These are phyloP conservation scores for Steinernema khuongi DNA, from an alignment of 1,140 invertebrate genomes.

Conservation along the genomic window DNA sequence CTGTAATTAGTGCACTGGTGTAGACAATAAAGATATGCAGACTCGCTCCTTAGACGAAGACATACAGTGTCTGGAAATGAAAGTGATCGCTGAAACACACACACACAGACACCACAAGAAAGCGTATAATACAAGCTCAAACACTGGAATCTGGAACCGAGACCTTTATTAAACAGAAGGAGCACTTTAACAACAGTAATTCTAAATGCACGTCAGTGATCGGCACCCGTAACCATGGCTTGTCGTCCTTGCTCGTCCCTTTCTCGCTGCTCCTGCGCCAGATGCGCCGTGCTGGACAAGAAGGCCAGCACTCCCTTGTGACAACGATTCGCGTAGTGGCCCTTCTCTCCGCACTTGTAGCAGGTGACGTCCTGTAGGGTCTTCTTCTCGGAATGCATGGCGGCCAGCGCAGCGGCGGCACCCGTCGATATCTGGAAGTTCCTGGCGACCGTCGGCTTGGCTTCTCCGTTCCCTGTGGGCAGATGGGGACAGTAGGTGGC, in stretches of 20 bases:
- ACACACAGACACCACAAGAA: too few relatives aligned
- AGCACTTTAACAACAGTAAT: not conserved
- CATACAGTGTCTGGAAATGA: too few relatives aligned
- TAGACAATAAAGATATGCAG: too few relatives aligned
- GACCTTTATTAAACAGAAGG: not conserved
- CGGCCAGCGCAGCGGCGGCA: not conserved
- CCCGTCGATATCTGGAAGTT: constrained; percentile 10
- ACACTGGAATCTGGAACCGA: too few relatives aligned
- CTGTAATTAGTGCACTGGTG: too few relatives aligned
- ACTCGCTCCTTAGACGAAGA: too few relatives aligned
- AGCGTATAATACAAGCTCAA: too few relatives aligned
- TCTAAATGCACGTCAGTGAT: not conserved
- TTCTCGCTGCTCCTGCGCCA: constrained; percentile 41
- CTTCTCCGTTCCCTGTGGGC: constrained; percentile 30
- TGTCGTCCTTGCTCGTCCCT: constrained; percentile 35
- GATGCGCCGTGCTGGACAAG: constrained; percentile 40
- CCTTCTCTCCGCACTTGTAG: constrained; percentile 82
- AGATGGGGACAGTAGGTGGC: constrained; percentile 56
- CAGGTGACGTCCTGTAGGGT: constrained; percentile 53
- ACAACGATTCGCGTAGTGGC: constrained; percentile 98
- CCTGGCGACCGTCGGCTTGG: constrained; percentile 12
- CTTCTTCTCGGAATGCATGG: constrained; percentile 38
- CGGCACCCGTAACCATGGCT: constrained; percentile 15
- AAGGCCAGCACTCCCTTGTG: constrained; percentile 68
- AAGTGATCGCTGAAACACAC: too few relatives aligned